Evolutionary conservation across 2,113 vertebrate species (phyloP), one percentile per base, ranked within the genome.

Genomic region (Corvus hawaiiensis): DNA sequence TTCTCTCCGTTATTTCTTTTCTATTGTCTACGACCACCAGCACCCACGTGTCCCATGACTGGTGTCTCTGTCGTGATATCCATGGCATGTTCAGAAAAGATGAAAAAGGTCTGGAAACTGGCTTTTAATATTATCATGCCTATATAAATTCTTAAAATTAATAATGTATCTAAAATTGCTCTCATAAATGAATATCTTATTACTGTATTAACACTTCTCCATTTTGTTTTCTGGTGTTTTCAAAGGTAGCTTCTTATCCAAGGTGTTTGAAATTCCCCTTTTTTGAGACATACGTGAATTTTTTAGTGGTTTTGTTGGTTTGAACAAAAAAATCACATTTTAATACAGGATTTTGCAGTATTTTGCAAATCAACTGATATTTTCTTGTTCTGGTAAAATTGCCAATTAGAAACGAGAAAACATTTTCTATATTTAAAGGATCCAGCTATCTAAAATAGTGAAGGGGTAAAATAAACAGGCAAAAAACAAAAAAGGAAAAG

Each of bases 31-130:
- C 63, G 61, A 0, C 17, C 44, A 8, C 28, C 23, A 11, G 41
- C 7, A 43, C 43, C 41, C 10, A 1, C 4, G 2, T 33, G n/a
- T 68, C 18, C 49, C 0, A 0, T 32, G 24, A 6, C 10, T 75
- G 46, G 16, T 66, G 71, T 32, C 32, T 69, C 55, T 74, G 28
- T 54, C 43, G 3, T 20, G 18, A 35, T 49, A 30, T n/a, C 32
- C 26, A 3, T 33, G 75, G 7, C 30, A 7, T 5, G 1, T 37
- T 75, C 62, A 72, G 83, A 67, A 39, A 32, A 37, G 32, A 16
- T 37, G 16, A 71, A 85, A 62, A 44, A 13, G 4, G 28, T 33
- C 62, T 86, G 67, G 27, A 63, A 83, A 52, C 20, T 13, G 2
- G 7, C 23, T 94, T 89, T 55, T 72, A 14, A 21, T 86, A 13